Evolutionary conservation across 2,797 vertebrate species (phyloP), one percentile per base, ranked within the genome.

Genomic region (Typhlichthys eigenmanni): DNA sequence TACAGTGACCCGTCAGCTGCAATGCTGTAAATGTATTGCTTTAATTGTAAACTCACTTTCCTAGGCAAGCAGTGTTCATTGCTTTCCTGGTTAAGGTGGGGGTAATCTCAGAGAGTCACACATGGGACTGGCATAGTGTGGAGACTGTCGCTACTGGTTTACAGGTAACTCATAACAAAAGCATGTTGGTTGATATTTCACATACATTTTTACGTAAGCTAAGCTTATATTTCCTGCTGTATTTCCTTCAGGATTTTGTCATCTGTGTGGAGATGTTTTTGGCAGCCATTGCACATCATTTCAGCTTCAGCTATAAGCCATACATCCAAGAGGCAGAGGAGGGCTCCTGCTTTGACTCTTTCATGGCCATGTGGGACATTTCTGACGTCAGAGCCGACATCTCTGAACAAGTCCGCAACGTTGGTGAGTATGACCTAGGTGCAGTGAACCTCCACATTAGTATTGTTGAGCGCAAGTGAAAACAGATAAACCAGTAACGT

Each of bases 251-350:
- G 98, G 98, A 99, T 87, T 99, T 99, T 49, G 91, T 99, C 53
- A 99, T 99, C 84, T 99, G 97, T 58, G 92, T 99, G 62, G 96
- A 99, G 91, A 99, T 99, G 97, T 98, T 98, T 76, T 88, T 99
- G 71, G 96, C 96, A 60, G 98, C 97, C 67, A 95, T 98, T 46
- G 97, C 96, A 5, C 96, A 98, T 84, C 96, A 99, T 87, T 97
- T 92, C 87, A 97, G 95, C 71, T 99, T 99, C 84, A 95, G 96
- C 53, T 99, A 98, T 81, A 99, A 97, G 88, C 96, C 98, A 0
- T 99, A 98, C 5, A 95, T 98, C 66, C 96, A 95, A 80, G 96
- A 98, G 83, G 95, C 95, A 16, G 97, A 98, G 75, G 96, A 99
- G 68, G 96, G 93, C 9, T 98, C 97, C 0, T 99, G 98, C 84